Conservation (phyloP, 2,113 vertebrate genomes). For the Neogale vison region DNA sequence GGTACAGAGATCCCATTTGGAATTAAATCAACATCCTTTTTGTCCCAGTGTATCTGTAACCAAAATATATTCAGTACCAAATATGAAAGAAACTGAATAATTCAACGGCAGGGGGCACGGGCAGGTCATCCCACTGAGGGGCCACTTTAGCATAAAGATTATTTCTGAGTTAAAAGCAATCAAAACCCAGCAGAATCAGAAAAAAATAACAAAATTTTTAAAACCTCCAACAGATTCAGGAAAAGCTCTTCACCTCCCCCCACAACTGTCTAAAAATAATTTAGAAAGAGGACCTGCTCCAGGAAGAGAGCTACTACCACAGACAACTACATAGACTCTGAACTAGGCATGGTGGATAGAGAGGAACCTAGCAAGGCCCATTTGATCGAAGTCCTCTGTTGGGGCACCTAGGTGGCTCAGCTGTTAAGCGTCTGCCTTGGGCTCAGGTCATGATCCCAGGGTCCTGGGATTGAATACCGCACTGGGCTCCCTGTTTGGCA, state of each 20-base stretch:
- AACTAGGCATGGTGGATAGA: not conserved
- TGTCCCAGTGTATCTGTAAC: conserved; percentile 83
- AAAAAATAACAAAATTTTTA: not conserved
- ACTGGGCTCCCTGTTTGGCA: no score
- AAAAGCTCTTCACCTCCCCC: not conserved
- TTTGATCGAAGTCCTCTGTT: not conserved
- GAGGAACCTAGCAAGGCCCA: not conserved
- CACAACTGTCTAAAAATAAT: not conserved
- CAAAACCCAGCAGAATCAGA: not conserved
- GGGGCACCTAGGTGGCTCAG: no score
- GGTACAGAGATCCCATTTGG: conserved; percentile 58
- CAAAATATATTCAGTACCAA: conserved; percentile 29
- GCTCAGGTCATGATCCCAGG: no score
- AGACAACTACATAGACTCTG: not conserved
- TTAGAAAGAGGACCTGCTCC: not conserved
- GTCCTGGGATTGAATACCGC: no score
- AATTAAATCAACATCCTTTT: conserved; percentile 67
- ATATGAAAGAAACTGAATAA: conserved; percentile 27
- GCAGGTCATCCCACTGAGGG: not conserved
- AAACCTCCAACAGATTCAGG: not conserved
- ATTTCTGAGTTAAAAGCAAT: not conserved
- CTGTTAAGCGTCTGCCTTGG: no score
- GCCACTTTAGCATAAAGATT: not conserved
- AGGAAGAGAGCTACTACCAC: not conserved
- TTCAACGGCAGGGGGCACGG: not conserved